phyloP scores from a whole-genome alignment of 35 echinoderm and acorn worm genomes.

The Apostichopus californicus region DNA sequence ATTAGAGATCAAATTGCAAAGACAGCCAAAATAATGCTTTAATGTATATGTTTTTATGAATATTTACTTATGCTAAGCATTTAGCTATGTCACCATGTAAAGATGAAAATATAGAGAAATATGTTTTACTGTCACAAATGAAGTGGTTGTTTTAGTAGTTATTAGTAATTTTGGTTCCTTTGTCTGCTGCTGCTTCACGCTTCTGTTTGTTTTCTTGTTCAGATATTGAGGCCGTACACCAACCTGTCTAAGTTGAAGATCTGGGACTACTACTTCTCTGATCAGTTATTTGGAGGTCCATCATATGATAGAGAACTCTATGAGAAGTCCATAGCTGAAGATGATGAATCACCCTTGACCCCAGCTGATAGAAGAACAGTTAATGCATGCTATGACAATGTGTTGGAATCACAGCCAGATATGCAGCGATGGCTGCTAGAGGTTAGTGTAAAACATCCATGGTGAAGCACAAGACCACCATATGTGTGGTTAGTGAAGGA shows the following conservation, averaged over 20 bases:
- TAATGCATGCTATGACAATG: conserved; percentile 86
- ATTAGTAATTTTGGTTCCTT: too few relatives aligned
- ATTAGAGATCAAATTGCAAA: too few relatives aligned
- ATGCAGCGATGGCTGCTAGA: conserved; percentile 85
- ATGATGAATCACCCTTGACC: conserved; percentile 81
- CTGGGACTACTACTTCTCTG: conserved; percentile 89
- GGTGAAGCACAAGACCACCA: too few relatives aligned
- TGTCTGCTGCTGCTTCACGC: too few relatives aligned
- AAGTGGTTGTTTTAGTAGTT: too few relatives aligned
- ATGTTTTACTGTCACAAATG: too few relatives aligned
- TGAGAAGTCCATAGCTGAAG: conserved; percentile 72
- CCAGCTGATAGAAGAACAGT: conserved; percentile 81
- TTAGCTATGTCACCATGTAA: too few relatives aligned
- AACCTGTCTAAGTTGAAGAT: conserved; percentile 86
- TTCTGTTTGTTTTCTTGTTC: neutral
- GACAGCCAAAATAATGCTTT: too few relatives aligned
- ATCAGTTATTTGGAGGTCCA: conserved; percentile 73
- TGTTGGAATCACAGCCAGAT: conserved; percentile 72
- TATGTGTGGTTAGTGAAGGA: too few relatives aligned
- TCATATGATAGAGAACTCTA: conserved; percentile 90
- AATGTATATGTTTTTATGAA: too few relatives aligned
- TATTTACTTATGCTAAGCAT: too few relatives aligned
- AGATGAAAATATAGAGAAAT: too few relatives aligned
- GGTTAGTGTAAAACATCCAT: conserved; percentile 45
- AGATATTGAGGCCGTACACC: conserved; percentile 92